Evolutionary conservation across 2,797 vertebrate genomes (phyloP).

Genomic region (Gastrophryne carolinensis): DNA sequence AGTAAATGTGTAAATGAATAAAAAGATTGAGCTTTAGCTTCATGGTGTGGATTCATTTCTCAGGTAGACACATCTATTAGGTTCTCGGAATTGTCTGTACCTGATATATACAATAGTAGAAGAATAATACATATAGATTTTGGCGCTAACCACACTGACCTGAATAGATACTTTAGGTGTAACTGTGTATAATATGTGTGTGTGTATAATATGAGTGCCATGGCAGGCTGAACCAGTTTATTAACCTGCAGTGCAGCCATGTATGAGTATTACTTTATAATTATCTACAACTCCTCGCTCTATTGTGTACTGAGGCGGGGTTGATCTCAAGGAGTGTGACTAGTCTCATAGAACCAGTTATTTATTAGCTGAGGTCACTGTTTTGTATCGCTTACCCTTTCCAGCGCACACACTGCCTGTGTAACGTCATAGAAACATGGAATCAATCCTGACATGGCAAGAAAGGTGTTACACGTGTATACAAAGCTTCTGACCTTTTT

Average conservation of each 20-base stretch:
- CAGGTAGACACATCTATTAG: too few relatives aligned
- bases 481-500: neutral
- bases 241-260: neutral
- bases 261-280: neutral
- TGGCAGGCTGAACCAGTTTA: neutral
- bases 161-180: too few relatives aligned
- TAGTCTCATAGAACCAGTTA: neutral
- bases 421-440: too few relatives aligned
- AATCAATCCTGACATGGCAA: neutral
- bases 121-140: too few relatives aligned
- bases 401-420: neutral
- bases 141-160: too few relatives aligned
- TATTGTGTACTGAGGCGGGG: neutral
- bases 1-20: too few relatives aligned
- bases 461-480: neutral
- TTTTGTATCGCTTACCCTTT: neutral
- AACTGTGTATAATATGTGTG: neutral
- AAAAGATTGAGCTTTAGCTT: too few relatives aligned
- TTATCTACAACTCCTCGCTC: neutral
- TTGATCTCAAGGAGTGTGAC: slow-evolving; percentile 6
- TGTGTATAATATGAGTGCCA: too few relatives aligned
- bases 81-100: too few relatives aligned
- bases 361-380: neutral
- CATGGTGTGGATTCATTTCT: too few relatives aligned
- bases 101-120: too few relatives aligned